Conservation (phyloP, 2,113 vertebrate genomes). For the Cricetomys ansorgei region DNA sequence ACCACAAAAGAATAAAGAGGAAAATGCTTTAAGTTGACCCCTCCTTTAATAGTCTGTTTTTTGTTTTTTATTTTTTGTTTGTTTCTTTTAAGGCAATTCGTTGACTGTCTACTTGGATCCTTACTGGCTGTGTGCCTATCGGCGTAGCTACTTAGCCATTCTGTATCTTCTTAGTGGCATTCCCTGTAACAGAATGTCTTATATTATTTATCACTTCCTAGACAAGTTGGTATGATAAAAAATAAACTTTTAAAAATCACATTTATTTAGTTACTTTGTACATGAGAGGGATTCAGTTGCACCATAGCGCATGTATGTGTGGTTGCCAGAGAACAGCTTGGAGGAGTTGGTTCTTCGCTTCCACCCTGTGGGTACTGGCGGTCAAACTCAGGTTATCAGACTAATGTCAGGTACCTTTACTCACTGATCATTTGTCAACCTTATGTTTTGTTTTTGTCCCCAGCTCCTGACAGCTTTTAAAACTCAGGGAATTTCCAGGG, state of each 20-base stretch:
- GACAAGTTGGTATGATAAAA: neutral
- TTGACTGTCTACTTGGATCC: neutral
- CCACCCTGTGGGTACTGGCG: neutral
- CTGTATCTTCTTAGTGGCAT: neutral
- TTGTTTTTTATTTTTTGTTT: no score
- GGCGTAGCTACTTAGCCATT: neutral
- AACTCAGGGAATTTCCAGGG: neutral
- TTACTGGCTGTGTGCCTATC: neutral
- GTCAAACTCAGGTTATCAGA: neutral
- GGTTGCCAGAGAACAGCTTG: no score
- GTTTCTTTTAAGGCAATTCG: neutral
- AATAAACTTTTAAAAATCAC: neutral
- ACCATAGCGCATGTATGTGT: neutral
- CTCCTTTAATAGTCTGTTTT: neutral
- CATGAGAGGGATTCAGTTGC: neutral
- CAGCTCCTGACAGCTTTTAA: conserved; percentile 5
- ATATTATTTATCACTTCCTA: neutral
- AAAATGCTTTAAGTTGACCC: neutral
- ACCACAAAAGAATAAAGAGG: neutral
- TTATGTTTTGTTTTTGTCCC: neutral
- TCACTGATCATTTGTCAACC: neutral
- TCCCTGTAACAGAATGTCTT: neutral
- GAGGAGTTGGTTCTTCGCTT: neutral
- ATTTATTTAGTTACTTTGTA: neutral
- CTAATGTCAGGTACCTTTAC: neutral